Base-by-base conservation (phyloP, 2,113 vertebrate genomes). In the Platycercus adscitus region DNA sequence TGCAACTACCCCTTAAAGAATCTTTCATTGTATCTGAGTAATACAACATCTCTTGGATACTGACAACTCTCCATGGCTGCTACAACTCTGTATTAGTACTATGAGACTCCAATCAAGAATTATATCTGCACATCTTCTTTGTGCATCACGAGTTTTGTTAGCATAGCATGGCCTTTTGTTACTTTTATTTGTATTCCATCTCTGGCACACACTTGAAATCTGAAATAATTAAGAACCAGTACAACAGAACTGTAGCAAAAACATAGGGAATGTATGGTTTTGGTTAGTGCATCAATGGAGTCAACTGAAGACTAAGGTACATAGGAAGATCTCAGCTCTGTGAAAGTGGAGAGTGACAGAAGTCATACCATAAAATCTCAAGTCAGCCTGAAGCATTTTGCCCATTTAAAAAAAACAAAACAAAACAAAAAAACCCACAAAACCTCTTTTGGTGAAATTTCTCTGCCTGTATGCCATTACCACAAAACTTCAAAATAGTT, bases 71-170 rank as follows among this genome's bases (percentile, higher is more conserved):
- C 52, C 19, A 14, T 7, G 17, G 46, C 37, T 0, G 0, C 83
- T 47, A 28, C 13, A 44, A 24, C 33, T 60, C 19, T 8, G 28
- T n/a, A 10, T 12, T 11, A 58, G 41, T 53, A 19, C 69, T 13
- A 4, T 1, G 12, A 78, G 46, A 91, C 41, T 17, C 26, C 0
- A 2, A 37, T 17, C 7, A 84, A 50, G 58, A 73, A 35, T 72
- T 89, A 37, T 25, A 56, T 15, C 33, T 64, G 25, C 39, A 52
- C 1, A 35, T 28, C 61, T 56, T 66, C 77, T 43, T 49, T 0
- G 0, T 6, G n/a, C 49, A 28, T 12, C 28, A 18, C 0, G 2
- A 75, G 16, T 50, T 58, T 16, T 1, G 1, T 24, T 0, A 79
- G 70, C 44, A 63, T 6, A 79, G 61, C 60, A 73, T 0, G 0